phyloP scores from a whole-genome alignment of 2,888 invertebrate species.

The Lasiommata megera region DNA sequence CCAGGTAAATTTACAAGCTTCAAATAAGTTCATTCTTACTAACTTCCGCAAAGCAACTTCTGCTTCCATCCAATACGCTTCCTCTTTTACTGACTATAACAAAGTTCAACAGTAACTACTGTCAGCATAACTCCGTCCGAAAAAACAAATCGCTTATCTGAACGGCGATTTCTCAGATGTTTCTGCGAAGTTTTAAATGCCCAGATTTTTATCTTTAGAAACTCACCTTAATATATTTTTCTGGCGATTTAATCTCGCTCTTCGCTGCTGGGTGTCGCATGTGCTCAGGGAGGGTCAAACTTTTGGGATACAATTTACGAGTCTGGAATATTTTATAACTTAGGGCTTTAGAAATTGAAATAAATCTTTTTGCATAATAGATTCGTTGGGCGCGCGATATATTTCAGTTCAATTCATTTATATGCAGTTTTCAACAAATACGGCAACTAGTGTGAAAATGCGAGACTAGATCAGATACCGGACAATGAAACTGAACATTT shows the following conservation, averaged over 20 bases:
- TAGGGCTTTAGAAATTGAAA: background rate
- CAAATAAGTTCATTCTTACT: too few relatives aligned
- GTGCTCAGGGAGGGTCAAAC: background rate
- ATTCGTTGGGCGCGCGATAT: too few relatives aligned
- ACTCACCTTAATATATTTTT: conserved; percentile 10
- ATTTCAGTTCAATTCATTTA: too few relatives aligned
- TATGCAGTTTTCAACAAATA: too few relatives aligned
- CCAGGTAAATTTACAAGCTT: too few relatives aligned
- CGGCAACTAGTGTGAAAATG: too few relatives aligned
- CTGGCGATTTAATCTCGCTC: conserved; percentile 4
- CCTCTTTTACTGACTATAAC: too few relatives aligned
- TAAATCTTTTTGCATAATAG: background rate
- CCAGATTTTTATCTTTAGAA: conserved; percentile 5
- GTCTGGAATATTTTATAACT: background rate
- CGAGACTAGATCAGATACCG: too few relatives aligned
- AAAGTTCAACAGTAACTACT: background rate
- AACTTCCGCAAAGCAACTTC: too few relatives aligned
- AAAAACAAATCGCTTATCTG: conserved; percentile 4
- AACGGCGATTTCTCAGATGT: background rate
- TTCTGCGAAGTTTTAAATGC: conserved; percentile 14
- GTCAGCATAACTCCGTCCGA: background rate
- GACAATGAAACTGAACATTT: too few relatives aligned
- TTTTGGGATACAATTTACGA: background rate
- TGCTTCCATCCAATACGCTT: too few relatives aligned
- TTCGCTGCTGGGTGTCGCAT: background rate